Percentiles rank a stretch among this genome's conserved stretches.
phyloP scores from a whole-genome alignment of 2,797 vertebrate genomes.

The Phrynocephalus guinanensis region DNA sequence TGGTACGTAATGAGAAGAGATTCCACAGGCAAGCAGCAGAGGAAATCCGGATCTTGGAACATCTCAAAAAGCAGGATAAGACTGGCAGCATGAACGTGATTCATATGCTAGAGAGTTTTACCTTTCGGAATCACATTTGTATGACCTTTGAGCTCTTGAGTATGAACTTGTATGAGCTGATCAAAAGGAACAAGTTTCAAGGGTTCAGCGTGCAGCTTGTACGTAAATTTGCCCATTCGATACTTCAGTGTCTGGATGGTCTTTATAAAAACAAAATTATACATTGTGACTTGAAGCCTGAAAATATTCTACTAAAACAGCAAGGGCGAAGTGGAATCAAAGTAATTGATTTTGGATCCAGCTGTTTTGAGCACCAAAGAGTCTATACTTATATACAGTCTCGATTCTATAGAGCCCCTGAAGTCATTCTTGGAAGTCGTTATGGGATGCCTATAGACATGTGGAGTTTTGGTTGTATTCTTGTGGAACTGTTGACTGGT shows the following conservation, averaged over 20 bases:
- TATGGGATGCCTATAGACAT: slow-evolving; percentile 98
- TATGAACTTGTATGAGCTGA: slow-evolving; percentile 97
- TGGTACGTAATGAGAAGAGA: slow-evolving; percentile 97
- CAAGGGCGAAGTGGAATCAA: slow-evolving; percentile 97
- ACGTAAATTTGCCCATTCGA: slow-evolving; percentile 96
- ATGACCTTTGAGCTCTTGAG: slow-evolving; percentile 98
- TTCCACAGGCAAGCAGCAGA: slow-evolving; percentile 96
- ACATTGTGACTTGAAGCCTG: slow-evolving; percentile 98
- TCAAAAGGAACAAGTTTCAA: slow-evolving; percentile 98
- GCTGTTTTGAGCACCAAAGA: slow-evolving; percentile 98
- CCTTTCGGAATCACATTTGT: slow-evolving; percentile 97
- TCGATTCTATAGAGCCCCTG: slow-evolving; percentile 95
- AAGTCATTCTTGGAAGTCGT: slow-evolving; percentile 93
- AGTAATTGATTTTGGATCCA: slow-evolving; percentile 98
- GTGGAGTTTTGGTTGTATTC: slow-evolving; percentile 98
- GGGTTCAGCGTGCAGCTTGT: slow-evolving; percentile 95
- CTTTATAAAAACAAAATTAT: slow-evolving; percentile 93
- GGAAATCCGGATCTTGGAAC: slow-evolving; percentile 96
- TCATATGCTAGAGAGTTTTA: slow-evolving; percentile 98
- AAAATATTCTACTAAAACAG: slow-evolving; percentile 97
- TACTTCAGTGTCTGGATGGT: slow-evolving; percentile 94
- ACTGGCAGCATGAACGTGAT: slow-evolving; percentile 94
- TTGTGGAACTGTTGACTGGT: slow-evolving; percentile 95
- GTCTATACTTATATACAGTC: slow-evolving; percentile 99
- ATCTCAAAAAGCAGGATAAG: slow-evolving; percentile 95